These are phyloP conservation scores for Hermaeophaga mercurialis DNA, from an alignment of 2,888 invertebrate genomes.

Conservation along the genomic window DNA sequence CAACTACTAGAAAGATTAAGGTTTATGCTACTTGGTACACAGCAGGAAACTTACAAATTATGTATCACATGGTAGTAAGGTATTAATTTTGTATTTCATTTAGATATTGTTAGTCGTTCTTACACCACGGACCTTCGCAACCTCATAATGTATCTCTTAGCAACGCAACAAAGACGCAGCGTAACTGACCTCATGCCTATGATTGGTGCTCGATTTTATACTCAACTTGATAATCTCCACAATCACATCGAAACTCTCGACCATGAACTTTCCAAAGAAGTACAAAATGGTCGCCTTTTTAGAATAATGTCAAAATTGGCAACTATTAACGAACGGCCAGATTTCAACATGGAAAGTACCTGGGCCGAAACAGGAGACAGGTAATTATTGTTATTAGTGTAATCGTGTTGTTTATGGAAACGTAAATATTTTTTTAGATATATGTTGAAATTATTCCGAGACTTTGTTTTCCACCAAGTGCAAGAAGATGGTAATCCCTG, in stretches of 20 bases:
- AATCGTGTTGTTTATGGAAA: too few relatives aligned
- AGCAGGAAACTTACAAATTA: too few relatives aligned
- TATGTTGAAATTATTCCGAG: slow-evolving; percentile 96
- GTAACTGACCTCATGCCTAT: slow-evolving; percentile 98
- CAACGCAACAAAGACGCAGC: slow-evolving; percentile 70
- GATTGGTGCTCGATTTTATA: slow-evolving; percentile 97
- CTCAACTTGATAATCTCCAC: slow-evolving; percentile 90
- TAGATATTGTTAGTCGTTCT: slow-evolving; percentile 82
- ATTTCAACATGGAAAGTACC: slow-evolving; percentile 88
- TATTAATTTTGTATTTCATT: neutral
- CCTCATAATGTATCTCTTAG: slow-evolving; percentile 86
- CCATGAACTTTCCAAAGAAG: slow-evolving; percentile 88
- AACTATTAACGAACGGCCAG: slow-evolving; percentile 94
- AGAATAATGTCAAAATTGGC: slow-evolving; percentile 90
- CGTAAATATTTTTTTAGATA: slow-evolving; percentile 61
- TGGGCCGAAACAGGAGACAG: slow-evolving; percentile 99
- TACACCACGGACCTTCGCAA: slow-evolving; percentile 95
- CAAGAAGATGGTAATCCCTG: slow-evolving; percentile 91
- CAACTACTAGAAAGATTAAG: too few relatives aligned
- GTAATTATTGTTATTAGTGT: slow-evolving; percentile 19
- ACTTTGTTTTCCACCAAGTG: slow-evolving; percentile 96
- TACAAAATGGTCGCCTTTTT: slow-evolving; percentile 93
- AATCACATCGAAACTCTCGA: slow-evolving; percentile 88
- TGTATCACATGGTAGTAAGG: too few relatives aligned
- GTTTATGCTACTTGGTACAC: too few relatives aligned